Base-by-base conservation (phyloP, 2,888 invertebrate genomes). In the Odontocolon sp. region DNA sequence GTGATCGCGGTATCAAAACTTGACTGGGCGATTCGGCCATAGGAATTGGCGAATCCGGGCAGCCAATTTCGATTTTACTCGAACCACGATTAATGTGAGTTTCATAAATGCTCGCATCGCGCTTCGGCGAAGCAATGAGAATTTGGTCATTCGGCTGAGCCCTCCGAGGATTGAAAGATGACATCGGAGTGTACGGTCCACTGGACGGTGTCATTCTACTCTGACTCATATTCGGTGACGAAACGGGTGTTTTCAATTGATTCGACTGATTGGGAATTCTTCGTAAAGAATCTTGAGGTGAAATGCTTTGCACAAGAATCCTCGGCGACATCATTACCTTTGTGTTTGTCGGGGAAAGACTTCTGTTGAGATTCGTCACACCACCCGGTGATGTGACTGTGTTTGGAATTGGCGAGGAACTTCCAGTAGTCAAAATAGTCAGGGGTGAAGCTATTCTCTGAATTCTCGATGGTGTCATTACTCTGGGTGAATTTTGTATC, bases 121-220 rank as follows among this genome's bases (percentile, higher is more conserved):
- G 80, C 63, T 89, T 89, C 0, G 89, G 89, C 0, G 89, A 89
- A 14, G 89, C 89, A 28, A 89, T 89, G 11, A 89, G 64, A 67
- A 89, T 89, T 71, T 89, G 89, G 66, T 89, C 89, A 21, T 83
- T 85, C 0, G 89, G 89, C 18, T 88, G 88, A 0, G 89, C 84
- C 28, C 83, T 81, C 3, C 84, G 78, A 3, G 82, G 67, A 21
- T 75, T 73, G 14, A 78, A 71, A 0, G 78, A 68, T 0, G 78
- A 73, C 67, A 68, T 66, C 0, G 61, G 59, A 8, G 63, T 45
- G 45, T 69, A 66, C 2, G 61, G 28, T 16, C 76, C 70, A 2
- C 63, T 59, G 8, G 74, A 61, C 0, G 70, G 59, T 11, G 61
- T 73, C 11, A 23, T 38, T 66, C 64, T 50, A 31, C 14, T 69